A percentile compares a stretch with the other conserved stretches of the same genome.
Conservation (phyloP, 2,888 invertebrate genomes). For the Ferrisia virgata region DNA sequence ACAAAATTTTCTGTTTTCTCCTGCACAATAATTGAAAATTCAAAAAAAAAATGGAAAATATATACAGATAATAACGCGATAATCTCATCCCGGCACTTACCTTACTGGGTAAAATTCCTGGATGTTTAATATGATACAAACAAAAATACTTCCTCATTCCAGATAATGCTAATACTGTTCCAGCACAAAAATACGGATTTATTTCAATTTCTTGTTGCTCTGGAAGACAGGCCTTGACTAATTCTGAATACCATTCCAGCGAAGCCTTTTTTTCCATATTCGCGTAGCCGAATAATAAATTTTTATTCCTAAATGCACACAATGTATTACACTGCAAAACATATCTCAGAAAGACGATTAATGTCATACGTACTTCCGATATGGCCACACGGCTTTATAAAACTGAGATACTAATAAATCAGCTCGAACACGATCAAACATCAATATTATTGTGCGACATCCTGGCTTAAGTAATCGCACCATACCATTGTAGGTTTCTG, state of each 20-base stretch:
- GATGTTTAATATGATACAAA: conserved; percentile 96
- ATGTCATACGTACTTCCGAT: conserved; percentile 71
- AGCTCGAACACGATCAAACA: conserved; percentile 85
- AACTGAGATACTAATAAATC: conserved; percentile 84
- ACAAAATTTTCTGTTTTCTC: conserved; percentile 52
- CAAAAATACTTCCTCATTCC: conserved; percentile 97
- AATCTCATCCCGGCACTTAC: not conserved
- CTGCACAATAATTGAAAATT: conserved; percentile 35
- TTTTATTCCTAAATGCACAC: conserved; percentile 74
- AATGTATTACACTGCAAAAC: not conserved
- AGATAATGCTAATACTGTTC: conserved; percentile 92
- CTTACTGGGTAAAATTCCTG: conserved; percentile 60
- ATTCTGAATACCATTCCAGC: conserved; percentile 81
- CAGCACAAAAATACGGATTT: conserved; percentile 94
- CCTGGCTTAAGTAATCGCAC: conserved; percentile 90
- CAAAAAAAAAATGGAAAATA: not conserved
- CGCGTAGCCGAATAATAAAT: conserved; percentile 90
- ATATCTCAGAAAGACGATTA: not conserved
- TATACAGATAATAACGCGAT: not conserved
- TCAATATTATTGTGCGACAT: conserved; percentile 84
- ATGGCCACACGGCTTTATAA: conserved; percentile 92
- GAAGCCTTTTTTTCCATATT: conserved; percentile 82
- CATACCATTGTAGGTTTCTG: conserved; percentile 92
- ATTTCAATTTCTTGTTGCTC: conserved; percentile 80
- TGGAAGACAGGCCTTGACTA: conserved; percentile 81